These are phyloP conservation scores for Syndactyla subalaris DNA, from an alignment of 2,797 vertebrate genomes.

Conservation along the genomic window DNA sequence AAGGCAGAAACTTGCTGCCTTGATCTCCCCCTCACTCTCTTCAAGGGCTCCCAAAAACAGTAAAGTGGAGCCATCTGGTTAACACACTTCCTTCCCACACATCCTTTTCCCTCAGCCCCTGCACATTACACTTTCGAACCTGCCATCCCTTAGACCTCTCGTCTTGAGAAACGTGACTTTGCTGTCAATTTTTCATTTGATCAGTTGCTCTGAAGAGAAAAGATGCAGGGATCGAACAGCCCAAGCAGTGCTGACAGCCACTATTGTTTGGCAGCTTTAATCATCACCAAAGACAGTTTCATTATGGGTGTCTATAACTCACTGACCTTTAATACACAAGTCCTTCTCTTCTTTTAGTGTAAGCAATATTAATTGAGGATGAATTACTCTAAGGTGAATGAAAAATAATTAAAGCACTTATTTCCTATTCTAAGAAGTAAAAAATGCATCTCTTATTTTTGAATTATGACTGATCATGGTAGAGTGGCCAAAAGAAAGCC, in stretches of 20 bases:
- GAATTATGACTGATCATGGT: background rate
- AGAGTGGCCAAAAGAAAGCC: background rate
- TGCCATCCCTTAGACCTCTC: constrained; percentile 30
- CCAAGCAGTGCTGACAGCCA: background rate
- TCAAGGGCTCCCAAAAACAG: constrained; percentile 40
- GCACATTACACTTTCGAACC: constrained; percentile 38
- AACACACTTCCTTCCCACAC: constrained; percentile 48
- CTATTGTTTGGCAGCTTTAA: background rate
- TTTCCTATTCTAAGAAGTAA: background rate
- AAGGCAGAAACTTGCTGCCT: constrained; percentile 20
- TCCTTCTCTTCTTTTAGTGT: background rate
- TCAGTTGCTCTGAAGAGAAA: background rate
- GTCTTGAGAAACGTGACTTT: background rate
- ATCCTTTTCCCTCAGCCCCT: constrained; percentile 36
- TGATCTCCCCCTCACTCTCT: constrained; percentile 27
- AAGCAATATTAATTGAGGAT: background rate
- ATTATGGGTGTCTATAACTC: constrained; percentile 5
- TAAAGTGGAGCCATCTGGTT: constrained; percentile 49
- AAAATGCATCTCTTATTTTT: background rate
- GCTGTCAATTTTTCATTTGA: constrained; percentile 1
- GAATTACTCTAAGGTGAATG: background rate
- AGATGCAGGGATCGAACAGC: background rate
- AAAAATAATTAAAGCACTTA: background rate
- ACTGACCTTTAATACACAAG: background rate
- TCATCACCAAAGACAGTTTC: constrained; percentile 2